Percentiles rank a stretch among this genome's conserved stretches.
Evolutionary conservation across 2,888 invertebrate species (phyloP).

Genomic region (Erebia palarica): DNA sequence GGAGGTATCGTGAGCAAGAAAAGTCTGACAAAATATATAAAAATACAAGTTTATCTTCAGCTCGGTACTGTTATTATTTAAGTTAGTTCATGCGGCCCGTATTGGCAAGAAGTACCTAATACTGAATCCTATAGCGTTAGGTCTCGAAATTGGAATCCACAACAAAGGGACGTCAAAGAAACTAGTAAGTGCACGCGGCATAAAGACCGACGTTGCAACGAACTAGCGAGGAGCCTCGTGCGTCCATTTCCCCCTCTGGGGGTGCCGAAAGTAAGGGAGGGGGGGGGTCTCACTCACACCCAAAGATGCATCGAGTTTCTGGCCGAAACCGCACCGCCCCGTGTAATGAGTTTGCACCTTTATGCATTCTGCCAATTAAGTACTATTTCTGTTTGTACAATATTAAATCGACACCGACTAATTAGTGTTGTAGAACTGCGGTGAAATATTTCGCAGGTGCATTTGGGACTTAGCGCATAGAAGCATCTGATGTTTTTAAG

Average conservation of each 20-base stretch:
- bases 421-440: slow-evolving; percentile 36
- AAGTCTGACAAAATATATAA: slow-evolving; percentile 26
- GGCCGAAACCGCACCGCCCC: slow-evolving; percentile 76
- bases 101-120: slow-evolving; percentile 44
- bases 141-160: slow-evolving; percentile 76
- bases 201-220: slow-evolving; percentile 71
- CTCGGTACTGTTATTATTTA: slow-evolving; percentile 22
- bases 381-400: slow-evolving; percentile 42
- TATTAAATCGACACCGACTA: slow-evolving; percentile 41
- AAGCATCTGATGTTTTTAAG: slow-evolving; percentile 5
- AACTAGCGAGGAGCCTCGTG: slow-evolving; percentile 73
- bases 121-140: slow-evolving; percentile 51
- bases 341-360: slow-evolving; percentile 73
- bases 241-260: slow-evolving; percentile 75
- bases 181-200: slow-evolving; percentile 78
- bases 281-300: slow-evolving; percentile 70
- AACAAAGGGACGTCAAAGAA: slow-evolving; percentile 79
- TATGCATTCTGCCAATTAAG: slow-evolving; percentile 48
- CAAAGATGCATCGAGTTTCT: slow-evolving; percentile 78
- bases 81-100: slow-evolving; percentile 37
- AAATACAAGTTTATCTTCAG: slow-evolving; percentile 22
- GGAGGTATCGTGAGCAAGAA: slow-evolving; percentile 2
- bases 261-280: slow-evolving; percentile 51
- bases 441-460: slow-evolving; percentile 23
- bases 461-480: slow-evolving; percentile 13